phyloP scores from a whole-genome alignment of 2,113 vertebrate genomes.

The Psittacula cyanocephala region DNA sequence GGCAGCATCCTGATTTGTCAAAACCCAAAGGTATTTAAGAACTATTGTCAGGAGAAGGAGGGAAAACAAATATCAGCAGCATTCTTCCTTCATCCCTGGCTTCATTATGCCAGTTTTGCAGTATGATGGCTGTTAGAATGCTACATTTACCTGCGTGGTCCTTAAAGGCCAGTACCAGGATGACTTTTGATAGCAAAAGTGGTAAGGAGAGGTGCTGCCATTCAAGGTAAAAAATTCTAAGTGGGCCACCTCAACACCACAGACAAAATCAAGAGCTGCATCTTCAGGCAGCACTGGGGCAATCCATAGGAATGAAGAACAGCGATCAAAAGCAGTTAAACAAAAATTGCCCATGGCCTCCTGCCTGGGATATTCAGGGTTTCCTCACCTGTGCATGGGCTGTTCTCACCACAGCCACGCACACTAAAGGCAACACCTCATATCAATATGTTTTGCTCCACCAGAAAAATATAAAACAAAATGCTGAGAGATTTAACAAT shows the following conservation, averaged over 20 bases:
- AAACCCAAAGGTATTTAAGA: not conserved
- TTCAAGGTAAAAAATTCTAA: not conserved
- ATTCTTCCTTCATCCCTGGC: accelerated
- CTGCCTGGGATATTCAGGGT: not conserved
- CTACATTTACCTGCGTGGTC: not conserved
- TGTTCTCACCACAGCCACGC: not conserved
- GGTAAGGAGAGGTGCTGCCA: not conserved
- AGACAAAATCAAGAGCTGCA: not conserved
- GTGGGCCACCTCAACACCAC: not conserved
- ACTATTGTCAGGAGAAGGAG: not conserved
- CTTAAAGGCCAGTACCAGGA: not conserved
- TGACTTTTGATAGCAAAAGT: not conserved
- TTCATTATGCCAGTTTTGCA: not conserved
- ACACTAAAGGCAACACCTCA: not conserved
- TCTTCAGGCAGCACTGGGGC: not conserved
- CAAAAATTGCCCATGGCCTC: not conserved
- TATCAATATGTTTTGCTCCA: not conserved
- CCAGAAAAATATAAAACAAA: not conserved
- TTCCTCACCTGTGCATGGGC: not conserved
- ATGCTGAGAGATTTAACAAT: not conserved
- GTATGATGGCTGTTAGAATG: not conserved
- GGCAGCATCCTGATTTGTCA: not conserved
- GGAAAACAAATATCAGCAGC: not conserved
- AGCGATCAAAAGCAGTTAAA: not conserved
- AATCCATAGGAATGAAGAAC: not conserved